Percentiles rank a stretch among this genome's conserved stretches.
These are phyloP conservation scores for Seira musarum DNA, from an alignment of 2,888 invertebrate species.

Conservation along the genomic window DNA sequence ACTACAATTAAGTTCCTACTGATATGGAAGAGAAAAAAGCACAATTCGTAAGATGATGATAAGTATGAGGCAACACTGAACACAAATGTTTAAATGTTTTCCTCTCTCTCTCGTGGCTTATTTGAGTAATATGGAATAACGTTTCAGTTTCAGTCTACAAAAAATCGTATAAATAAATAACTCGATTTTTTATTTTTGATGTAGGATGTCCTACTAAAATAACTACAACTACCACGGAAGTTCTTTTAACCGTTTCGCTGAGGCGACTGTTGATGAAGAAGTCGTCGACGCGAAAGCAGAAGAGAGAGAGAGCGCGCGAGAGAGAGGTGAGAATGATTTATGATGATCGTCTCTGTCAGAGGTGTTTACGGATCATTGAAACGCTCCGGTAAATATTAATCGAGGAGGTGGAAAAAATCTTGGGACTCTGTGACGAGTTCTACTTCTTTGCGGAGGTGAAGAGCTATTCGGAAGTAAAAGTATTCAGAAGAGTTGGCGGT, in stretches of 20 bases:
- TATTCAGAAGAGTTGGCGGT: background rate
- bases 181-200: background rate
- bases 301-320: no score
- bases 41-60: background rate
- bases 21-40: background rate
- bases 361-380: conserved; percentile 19
- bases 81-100: no score
- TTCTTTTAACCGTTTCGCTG: background rate
- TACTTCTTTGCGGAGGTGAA: background rate
- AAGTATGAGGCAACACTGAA: no score
- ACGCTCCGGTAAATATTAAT: background rate
- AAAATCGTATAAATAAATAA: background rate
- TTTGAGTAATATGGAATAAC: background rate
- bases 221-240: background rate
- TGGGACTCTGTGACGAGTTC: background rate
- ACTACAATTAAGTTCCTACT: background rate
- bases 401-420: background rate
- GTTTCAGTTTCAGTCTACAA: background rate
- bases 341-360: conserved; percentile 37
- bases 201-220: background rate
- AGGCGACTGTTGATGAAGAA: background rate
- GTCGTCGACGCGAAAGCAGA: background rate
- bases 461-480: background rate
- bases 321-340: conserved; percentile 30
- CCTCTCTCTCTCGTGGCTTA: no score